phyloP scores from a whole-genome alignment of 2,797 vertebrate species.

The Lepilemur ruficaudatus region DNA sequence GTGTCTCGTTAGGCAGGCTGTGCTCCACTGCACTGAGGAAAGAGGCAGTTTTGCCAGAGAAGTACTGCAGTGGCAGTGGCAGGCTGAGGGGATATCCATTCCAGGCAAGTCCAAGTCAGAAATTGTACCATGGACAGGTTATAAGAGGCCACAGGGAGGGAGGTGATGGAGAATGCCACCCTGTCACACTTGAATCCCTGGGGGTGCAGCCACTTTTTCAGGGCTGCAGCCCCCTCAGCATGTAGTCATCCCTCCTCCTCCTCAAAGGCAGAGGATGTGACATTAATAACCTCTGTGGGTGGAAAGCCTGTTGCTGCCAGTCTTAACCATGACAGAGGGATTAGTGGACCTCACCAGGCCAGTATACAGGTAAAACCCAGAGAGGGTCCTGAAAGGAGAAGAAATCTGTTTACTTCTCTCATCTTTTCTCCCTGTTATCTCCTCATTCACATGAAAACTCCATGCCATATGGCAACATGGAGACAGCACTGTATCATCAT shows the following conservation, averaged over 20 bases:
- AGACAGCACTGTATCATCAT: background rate
- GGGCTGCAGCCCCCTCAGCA: rapidly evolving
- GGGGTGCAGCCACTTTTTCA: background rate
- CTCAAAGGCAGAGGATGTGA: background rate
- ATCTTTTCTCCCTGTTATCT: background rate
- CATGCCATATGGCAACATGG: background rate
- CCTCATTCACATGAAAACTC: background rate
- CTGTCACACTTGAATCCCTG: background rate
- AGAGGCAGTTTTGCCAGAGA: background rate
- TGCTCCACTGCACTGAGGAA: background rate
- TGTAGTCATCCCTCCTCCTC: background rate
- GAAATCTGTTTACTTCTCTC: background rate
- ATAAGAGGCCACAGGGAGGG: background rate
- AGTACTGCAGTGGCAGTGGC: background rate
- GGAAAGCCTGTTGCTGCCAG: background rate
- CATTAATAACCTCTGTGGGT: background rate
- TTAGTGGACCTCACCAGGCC: background rate
- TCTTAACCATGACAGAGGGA: background rate
- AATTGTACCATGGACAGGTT: background rate
- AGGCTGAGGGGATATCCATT: background rate
- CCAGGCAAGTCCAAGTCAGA: background rate
- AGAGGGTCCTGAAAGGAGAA: background rate
- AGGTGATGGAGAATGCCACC: background rate
- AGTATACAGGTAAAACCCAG: background rate
- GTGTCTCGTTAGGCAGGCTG: background rate